Evolutionary conservation across 2,888 invertebrate genomes (phyloP), one percentile per base, ranked within the genome.

Genomic region (Galerucella calmariensis): DNA sequence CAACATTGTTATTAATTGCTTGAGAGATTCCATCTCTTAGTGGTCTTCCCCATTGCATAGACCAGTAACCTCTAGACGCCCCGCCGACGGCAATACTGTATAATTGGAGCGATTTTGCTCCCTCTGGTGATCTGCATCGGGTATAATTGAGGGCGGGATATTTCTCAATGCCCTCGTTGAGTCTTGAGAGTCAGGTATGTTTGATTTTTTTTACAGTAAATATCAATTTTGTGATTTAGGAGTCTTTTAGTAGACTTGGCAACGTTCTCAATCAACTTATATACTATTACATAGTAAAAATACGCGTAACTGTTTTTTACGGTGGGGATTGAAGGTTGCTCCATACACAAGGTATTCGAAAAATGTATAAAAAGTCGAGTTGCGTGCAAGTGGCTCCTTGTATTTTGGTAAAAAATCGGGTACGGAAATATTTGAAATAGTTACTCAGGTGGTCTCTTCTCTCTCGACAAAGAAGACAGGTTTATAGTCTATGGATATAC

Each of bases 271-370:
- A 69, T 63, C 69, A 69, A 62, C 63, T 62, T 69, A 51, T 53
- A 20, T 63, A 69, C 62, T 69, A 69, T 69, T 69, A 69, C 69
- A 69, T 69, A 69, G 69, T 69, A 69, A 69, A 69, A 69, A 69
- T 69, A 41, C 62, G 41, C 62, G 67, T 71, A 74, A 74, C 74
- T 74, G 70, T 74, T 74, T 67, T 48, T 69, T 62, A 65, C 62
- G 27, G 27, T 24, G 66, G 11, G 56, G 48, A 59, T 56, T 74
- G 74, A 74, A 74, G 74, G 74, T 71, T 74, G 70, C 51, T 74
- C 69, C 61, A 69, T 69, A 66, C 58, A 48, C 41, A 48, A 65
- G 66, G 72, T 66, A 72, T 72, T 72, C 72, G 66, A 72, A 72
- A 72, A 72, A 72, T 72, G 46, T 67, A 66, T 72, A 66, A 71